A percentile compares a stretch with the other conserved stretches of the same genome.
Evolutionary conservation across 1,140 invertebrate species (phyloP).

Genomic region (Leptestheria dahalacensis): DNA sequence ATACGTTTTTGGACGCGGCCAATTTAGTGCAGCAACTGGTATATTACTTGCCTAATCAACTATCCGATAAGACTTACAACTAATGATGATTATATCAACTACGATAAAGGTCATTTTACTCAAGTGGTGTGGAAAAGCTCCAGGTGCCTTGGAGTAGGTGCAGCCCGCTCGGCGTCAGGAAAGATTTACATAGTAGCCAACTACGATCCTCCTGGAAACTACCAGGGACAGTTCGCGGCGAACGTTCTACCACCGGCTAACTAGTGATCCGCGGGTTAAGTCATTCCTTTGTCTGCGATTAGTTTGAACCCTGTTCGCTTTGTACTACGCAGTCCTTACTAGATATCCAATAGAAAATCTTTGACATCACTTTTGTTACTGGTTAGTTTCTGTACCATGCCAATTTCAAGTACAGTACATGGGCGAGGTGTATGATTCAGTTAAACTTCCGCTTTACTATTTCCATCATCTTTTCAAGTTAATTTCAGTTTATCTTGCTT

Average conservation of each 20-base stretch:
- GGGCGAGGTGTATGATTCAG: too few relatives aligned
- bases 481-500: too few relatives aligned
- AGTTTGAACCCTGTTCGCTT: too few relatives aligned
- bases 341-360: too few relatives aligned
- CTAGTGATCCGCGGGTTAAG: not conserved
- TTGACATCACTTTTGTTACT: too few relatives aligned
- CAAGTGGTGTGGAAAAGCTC: conserved; percentile 59
- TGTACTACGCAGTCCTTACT: too few relatives aligned
- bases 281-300: too few relatives aligned
- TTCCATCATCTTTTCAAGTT: too few relatives aligned
- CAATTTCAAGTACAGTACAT: too few relatives aligned
- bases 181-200: conserved; percentile 55
- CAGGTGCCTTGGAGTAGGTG: conserved; percentile 54
- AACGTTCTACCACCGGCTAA: conserved; percentile 38
- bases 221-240: conserved; percentile 48
- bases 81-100: conserved; percentile 6
- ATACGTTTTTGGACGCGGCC: conserved; percentile 34
- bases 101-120: conserved; percentile 46
- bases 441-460: too few relatives aligned
- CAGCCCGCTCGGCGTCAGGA: conserved; percentile 40
- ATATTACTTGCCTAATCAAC: not conserved
- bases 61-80: not conserved
- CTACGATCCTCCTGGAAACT: conserved; percentile 71
- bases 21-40: not conserved
- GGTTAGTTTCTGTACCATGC: too few relatives aligned